A percentile compares a stretch with the other conserved stretches of the same genome.
Conservation (phyloP, 1,140 invertebrate species). For the Listronotus oregonensis region DNA sequence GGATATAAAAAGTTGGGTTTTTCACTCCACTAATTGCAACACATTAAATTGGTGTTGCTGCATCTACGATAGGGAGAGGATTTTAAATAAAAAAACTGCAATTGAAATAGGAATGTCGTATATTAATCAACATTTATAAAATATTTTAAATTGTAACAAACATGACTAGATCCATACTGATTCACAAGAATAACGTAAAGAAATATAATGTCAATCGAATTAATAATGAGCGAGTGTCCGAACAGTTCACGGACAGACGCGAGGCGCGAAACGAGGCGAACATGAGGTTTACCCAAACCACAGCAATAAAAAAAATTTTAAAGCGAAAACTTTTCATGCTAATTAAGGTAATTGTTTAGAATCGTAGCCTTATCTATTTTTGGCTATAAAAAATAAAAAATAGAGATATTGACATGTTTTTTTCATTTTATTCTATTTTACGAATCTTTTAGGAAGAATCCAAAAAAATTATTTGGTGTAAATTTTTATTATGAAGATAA, state of each 20-base stretch:
- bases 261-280: slow-evolving; percentile 14
- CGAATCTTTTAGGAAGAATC: too few species aligned
- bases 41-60: too few species aligned
- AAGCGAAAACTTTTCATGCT: not conserved
- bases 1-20: too few species aligned
- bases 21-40: too few species aligned
- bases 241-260: slow-evolving; percentile 31
- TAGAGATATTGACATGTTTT: too few species aligned
- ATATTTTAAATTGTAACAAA: slow-evolving; percentile 60
- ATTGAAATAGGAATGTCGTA: slow-evolving; percentile 59
- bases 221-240: slow-evolving; percentile 51
- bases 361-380: too few species aligned
- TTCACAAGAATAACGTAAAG: slow-evolving; percentile 52
- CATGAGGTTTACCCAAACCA: not conserved
- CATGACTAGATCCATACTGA: slow-evolving; percentile 59
- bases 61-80: not conserved
- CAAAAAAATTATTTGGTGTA: too few species aligned
- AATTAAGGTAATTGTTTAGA: too few species aligned
- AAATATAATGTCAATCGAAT: slow-evolving; percentile 47
- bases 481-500: too few species aligned
- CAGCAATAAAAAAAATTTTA: not conserved
- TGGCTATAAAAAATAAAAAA: too few species aligned
- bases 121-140: slow-evolving; percentile 60
- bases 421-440: too few species aligned
- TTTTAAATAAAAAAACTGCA: slow-evolving; percentile 6